Base-by-base conservation (phyloP, 35 echinoderm and acorn worm species). In the Eucidaris tribuloides region DNA sequence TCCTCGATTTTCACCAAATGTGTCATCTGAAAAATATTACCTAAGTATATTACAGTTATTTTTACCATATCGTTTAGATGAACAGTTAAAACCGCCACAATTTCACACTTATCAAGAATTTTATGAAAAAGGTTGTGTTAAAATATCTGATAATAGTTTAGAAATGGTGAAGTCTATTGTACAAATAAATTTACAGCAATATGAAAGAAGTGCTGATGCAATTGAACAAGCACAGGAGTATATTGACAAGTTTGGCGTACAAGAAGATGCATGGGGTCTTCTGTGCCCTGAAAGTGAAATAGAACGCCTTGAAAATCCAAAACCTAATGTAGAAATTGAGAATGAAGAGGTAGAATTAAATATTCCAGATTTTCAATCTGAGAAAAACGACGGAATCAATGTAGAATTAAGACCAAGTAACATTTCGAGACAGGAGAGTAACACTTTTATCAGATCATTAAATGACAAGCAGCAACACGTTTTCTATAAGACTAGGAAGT, bases 191-290 rank as follows among this genome's bases (percentile, higher is more conserved):
- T 49, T 43, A 20, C 0, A 32, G 46, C 34, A 61, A 0, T 91
- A 24, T 85, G 88, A 85, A 64, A 13, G 1, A 17, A 17, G n/a
- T 46, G 71, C n/a, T 42, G 27, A 82, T 36, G 0, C 46, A 1
- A 18, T 93, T 31, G 79, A 88, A 15, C 9, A 83, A 43, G 79
- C 85, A 30, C 14, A 74, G 43, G 43, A 78, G 40, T 57, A 60
- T 33, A 33, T 68, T 1, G 22, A 46, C 3, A 39, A 84, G 37
- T 70, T 83, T 61, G 78, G 50, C 17, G 62, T 22, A 83, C 35
- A 64, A 32, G 64, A 93, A 80, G 84, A 88, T 87, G 84, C 83
- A 80, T 89, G 85, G 85, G 40, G 58, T 79, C 70, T 63, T 57
- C 63, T 86, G 17, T 76, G 65, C 41, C 88, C 88, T 45, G 35